Base-by-base conservation (phyloP, 2,888 invertebrate species). In the Rotaria macrura region DNA sequence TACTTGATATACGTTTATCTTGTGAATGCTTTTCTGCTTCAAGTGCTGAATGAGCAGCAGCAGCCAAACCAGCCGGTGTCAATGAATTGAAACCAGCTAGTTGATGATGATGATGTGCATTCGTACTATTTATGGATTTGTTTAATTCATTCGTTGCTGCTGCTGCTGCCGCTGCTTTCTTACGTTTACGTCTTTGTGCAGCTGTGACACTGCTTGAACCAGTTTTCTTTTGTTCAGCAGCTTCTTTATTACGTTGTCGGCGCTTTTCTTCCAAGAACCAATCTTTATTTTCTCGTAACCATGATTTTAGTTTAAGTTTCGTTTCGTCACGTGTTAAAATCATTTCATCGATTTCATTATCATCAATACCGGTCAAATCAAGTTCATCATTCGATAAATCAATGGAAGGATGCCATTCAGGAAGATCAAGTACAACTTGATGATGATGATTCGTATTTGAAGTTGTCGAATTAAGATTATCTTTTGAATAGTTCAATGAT, bases 21-120 rank as follows among this genome's bases (percentile, higher is more conserved):
- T 95, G 95, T 38, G 98, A 92, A 94, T 98, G 96, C 91, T 96
- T 96, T 90, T 96, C 95, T 83, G 98, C 96, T 0, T 97, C 97
- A 91, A 97, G 97, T 6, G 95, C 84, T 38, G 83, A 74, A 85
- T 72, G 57, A 52, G 84, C 85, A 55, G 85, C 85, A n/a, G 85
- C 83, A 34, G 85, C 17, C 85, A 43, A 40, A 14, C 79, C 79
- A 25, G 79, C 43, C 43, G 79, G 79, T 43, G 79, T 79, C 25
- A 79, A 43, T n/a, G 79, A 65, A 65, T 65, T 79, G 43, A 43
- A 79, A n/a, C 79, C 79, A 43, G 43, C 79, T 43, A 79, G 14
- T 43, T 79, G 79, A n/a, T 65, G 38, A 84, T 47, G 12, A 40
- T 14, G n/a, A n/a, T n/a, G n/a, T n/a, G n/a, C n/a, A 25, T 0